phyloP scores from a whole-genome alignment of 2,888 invertebrate species.

The Chelonus formosanus region DNA sequence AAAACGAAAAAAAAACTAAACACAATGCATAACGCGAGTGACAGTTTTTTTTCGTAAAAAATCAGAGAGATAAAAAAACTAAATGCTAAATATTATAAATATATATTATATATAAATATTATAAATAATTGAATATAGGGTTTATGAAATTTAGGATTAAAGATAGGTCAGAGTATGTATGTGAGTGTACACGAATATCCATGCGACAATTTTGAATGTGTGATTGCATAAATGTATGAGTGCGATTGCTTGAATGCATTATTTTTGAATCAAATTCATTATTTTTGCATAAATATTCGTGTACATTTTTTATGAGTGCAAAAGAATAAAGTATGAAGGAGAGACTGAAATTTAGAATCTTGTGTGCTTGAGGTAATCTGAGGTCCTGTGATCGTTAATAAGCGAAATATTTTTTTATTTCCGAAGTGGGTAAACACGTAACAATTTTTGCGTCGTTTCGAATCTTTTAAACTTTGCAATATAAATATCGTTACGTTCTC shows the following conservation, averaged over 20 bases:
- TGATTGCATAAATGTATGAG: no score
- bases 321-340: slow-evolving; percentile 1
- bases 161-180: slow-evolving; percentile 22
- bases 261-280: no score
- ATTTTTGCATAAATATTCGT: no score
- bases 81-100: slow-evolving; percentile 65
- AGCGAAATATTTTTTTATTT: slow-evolving; percentile 66
- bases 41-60: slow-evolving; percentile 14
- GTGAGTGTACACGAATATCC: slow-evolving; percentile 15
- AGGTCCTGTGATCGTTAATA: slow-evolving; percentile 66
- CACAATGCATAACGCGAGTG: no score
- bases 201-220: slow-evolving; percentile 1
- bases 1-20: no score
- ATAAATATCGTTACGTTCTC: slow-evolving; percentile 61
- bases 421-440: slow-evolving; percentile 42
- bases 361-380: slow-evolving; percentile 64
- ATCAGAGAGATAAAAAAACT: slow-evolving; percentile 56
- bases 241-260: no score
- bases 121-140: slow-evolving; percentile 65
- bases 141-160: slow-evolving; percentile 57
- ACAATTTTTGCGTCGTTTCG: slow-evolving; percentile 44
- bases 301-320: no score
- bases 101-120: slow-evolving; percentile 59
- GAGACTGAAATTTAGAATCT: slow-evolving; percentile 48
- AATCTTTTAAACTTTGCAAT: slow-evolving; percentile 36